phyloP scores from a whole-genome alignment of 2,888 invertebrate genomes.

The Myathropa florea region DNA sequence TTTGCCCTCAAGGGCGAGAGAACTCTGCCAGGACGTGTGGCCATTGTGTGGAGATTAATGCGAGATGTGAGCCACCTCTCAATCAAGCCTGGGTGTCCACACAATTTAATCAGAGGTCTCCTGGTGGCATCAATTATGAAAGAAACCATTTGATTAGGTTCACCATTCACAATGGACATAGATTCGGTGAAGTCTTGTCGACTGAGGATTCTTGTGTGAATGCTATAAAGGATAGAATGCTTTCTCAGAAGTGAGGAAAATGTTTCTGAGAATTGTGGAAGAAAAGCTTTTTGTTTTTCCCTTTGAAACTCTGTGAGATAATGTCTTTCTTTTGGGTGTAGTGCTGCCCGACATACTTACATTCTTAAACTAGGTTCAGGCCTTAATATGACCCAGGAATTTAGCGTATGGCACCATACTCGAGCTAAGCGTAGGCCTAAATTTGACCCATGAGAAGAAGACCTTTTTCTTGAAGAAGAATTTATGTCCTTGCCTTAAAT shows the following conservation, averaged over 20 bases:
- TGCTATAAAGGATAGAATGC: not conserved
- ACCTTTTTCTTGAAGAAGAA: too few species aligned
- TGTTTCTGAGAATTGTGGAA: not conserved
- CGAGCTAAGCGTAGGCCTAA: too few species aligned
- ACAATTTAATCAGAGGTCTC: not conserved
- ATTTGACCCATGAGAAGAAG: too few species aligned
- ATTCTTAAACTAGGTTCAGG: too few species aligned
- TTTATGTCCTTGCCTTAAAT: too few species aligned
- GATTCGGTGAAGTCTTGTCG: not conserved
- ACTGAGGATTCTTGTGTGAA: not conserved
- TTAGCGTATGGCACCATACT: too few species aligned
- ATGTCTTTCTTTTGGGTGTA: too few species aligned
- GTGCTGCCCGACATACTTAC: too few species aligned
- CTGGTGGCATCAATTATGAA: not conserved
- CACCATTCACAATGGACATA: not conserved
- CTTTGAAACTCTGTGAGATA: too few species aligned
- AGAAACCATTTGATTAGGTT: not conserved
- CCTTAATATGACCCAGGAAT: too few species aligned
- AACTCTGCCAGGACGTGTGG: not conserved
- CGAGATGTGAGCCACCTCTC: too few species aligned
- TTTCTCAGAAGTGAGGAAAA: not conserved
- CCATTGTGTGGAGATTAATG: not conserved
- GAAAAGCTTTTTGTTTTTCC: too few species aligned
- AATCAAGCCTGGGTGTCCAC: not conserved
- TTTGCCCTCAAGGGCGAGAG: not conserved